These are phyloP conservation scores for Sinelater perroti DNA, from an alignment of 2,888 invertebrate species.

Conservation along the genomic window DNA sequence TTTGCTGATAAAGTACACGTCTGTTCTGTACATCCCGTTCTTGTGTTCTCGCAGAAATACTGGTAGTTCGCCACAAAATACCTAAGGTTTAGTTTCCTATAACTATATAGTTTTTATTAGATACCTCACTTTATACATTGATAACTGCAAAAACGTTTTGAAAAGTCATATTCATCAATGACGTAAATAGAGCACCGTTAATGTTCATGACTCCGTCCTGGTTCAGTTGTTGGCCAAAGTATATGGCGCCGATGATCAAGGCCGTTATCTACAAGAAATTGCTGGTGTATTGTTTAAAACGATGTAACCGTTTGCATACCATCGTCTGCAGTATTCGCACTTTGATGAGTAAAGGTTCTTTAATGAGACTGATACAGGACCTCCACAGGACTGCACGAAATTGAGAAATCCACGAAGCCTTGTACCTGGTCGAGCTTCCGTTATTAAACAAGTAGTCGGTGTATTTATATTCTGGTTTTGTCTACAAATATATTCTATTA, in stretches of 20 bases:
- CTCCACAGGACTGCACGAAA: slow-evolving; percentile 90
- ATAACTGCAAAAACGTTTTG: slow-evolving; percentile 95
- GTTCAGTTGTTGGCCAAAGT: slow-evolving; percentile 81
- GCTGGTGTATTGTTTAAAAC: too few species aligned
- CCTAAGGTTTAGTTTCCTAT: too few species aligned
- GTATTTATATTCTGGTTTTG: slow-evolving; percentile 45
- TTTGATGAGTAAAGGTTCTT: slow-evolving; percentile 91
- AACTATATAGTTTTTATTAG: slow-evolving; percentile 13
- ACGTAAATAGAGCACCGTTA: slow-evolving; percentile 90
- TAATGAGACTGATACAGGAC: slow-evolving; percentile 86
- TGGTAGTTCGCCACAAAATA: slow-evolving; percentile 89
- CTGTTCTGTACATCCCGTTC: slow-evolving; percentile 90
- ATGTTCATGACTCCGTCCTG: slow-evolving; percentile 94
- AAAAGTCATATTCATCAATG: slow-evolving; percentile 92
- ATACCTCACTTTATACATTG: slow-evolving; percentile 67
- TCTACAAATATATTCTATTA: slow-evolving; percentile 36
- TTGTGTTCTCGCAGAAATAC: slow-evolving; percentile 89
- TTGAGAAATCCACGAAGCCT: slow-evolving; percentile 88
- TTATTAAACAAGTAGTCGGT: slow-evolving; percentile 50
- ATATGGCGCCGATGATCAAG: slow-evolving; percentile 87
- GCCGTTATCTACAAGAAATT: slow-evolving; percentile 80
- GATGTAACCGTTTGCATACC: slow-evolving; percentile 75
- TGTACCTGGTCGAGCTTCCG: slow-evolving; percentile 65
- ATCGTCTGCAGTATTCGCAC: slow-evolving; percentile 88
- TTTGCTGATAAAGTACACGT: slow-evolving; percentile 91